Base-by-base conservation (phyloP, 2,113 vertebrate genomes). In the Crotalus horridus region DNA sequence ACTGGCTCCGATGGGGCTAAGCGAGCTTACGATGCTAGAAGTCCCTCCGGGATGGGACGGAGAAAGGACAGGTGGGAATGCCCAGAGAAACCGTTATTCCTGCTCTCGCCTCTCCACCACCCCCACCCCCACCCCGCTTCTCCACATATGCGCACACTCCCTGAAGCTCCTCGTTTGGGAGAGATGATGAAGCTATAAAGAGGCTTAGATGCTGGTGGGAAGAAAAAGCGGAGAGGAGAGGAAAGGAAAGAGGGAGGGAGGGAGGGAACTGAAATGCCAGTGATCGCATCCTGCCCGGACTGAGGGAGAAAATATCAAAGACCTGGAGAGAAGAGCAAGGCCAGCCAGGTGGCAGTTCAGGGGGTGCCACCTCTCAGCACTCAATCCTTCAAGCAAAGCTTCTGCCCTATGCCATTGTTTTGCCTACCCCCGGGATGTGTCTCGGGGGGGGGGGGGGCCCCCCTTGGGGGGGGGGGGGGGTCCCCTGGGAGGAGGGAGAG, bases 1-100 rank as follows among this genome's bases (percentile, higher is more conserved):
- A 94, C 90, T 96, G 93, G 97, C 96, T 96, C 95, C 92, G 94
- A 95, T 92, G 91, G 64, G 93, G 93, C 88, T 95, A 21, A 92
- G 64, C 21, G 23, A 94, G 91, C 92, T 93, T 92, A 85, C 93
- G 90, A 69, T 91, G 89, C 55, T 58, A 56, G 92, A 0, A 64
- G 53, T 24, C 91, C 85, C 94, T 93, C 26, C 0, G 88, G 93
- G 89, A 24, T n/a, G 88, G 93, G 90, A 24, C 12, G 43, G 90
- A 90, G 89, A 51, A 21, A 17, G 4, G 53, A 24, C 58, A 81
- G 89, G 3, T 24, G 23, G 53, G 43, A n/a, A 24, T 17, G 43
- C 24, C 21, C n/a, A 43, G 64, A 0, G 1, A 87, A 87, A 0
- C 6, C 8, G 1, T 21, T 54, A 3, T 24, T 13, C 6, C 29